A percentile compares a stretch with the other conserved stretches of the same genome.
These are phyloP conservation scores for Aulostomus chinensis DNA, from an alignment of 2,797 vertebrate species.

Conservation along the genomic window DNA sequence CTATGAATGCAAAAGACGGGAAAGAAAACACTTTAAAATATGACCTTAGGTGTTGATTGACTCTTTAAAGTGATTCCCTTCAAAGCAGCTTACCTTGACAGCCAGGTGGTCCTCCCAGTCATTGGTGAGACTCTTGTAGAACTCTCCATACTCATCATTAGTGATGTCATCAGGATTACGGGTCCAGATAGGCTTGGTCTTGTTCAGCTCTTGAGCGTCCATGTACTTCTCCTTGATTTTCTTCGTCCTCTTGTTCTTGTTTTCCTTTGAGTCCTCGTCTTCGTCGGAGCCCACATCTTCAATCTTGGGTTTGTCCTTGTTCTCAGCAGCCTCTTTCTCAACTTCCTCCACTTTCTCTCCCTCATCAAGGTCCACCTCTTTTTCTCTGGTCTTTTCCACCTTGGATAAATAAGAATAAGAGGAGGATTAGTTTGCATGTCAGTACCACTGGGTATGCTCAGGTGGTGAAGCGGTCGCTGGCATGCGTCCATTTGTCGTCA, in stretches of 20 bases:
- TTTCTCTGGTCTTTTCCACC: slow-evolving; percentile 85
- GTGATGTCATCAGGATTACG: slow-evolving; percentile 94
- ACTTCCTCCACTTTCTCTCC: slow-evolving; percentile 80
- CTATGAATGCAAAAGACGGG: slow-evolving; percentile 44
- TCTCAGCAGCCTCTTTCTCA: slow-evolving; percentile 75
- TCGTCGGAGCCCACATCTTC: slow-evolving; percentile 83
- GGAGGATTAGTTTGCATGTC: too few relatives aligned
- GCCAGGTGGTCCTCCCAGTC: slow-evolving; percentile 98
- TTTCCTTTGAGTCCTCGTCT: slow-evolving; percentile 88
- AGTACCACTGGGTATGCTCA: too few relatives aligned
- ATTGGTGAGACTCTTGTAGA: slow-evolving; percentile 95
- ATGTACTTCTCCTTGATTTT: slow-evolving; percentile 88
- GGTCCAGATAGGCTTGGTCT: slow-evolving; percentile 97
- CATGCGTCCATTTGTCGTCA: too few relatives aligned
- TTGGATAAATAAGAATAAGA: slow-evolving; percentile 23
- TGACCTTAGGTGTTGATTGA: background rate
- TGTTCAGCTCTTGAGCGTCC: slow-evolving; percentile 90
- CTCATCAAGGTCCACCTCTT: slow-evolving; percentile 80
- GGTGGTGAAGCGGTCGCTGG: too few relatives aligned
- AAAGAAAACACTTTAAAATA: background rate
- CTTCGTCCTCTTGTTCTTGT: slow-evolving; percentile 93
- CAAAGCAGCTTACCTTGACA: slow-evolving; percentile 80
- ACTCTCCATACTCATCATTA: slow-evolving; percentile 92
- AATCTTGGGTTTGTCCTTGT: slow-evolving; percentile 80
- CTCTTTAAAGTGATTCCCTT: background rate